phyloP scores from a whole-genome alignment of 2,888 invertebrate genomes.

The Crepidodera aurea region DNA sequence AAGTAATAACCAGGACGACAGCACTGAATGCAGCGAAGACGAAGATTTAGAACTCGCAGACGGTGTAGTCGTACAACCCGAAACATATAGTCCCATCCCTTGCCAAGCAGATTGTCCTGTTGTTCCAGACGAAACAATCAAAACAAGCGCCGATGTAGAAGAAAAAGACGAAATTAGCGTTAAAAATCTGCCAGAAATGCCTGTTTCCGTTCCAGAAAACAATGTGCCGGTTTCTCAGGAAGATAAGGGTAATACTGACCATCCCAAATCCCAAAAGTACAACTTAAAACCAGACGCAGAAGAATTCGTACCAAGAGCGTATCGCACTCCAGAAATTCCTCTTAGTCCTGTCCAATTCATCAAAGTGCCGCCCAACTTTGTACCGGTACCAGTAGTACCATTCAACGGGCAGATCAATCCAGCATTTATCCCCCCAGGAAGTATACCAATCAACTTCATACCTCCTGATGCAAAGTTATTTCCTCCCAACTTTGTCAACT shows the following conservation, averaged over 20 bases:
- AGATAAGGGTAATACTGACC: not conserved
- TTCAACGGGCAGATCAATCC: conserved; percentile 48
- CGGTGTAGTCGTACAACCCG: conserved; percentile 23
- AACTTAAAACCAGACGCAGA: conserved; percentile 59
- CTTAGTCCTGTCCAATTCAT: conserved; percentile 50
- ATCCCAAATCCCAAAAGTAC: conserved; percentile 34
- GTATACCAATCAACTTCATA: conserved; percentile 55
- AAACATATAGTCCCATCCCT: not conserved
- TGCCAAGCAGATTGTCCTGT: not conserved
- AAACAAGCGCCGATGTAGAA: conserved; percentile 6
- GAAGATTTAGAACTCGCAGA: conserved; percentile 28
- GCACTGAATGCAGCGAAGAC: conserved; percentile 50
- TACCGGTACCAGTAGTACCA: conserved; percentile 55
- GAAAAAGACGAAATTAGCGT: not conserved
- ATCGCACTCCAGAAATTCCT: conserved; percentile 46
- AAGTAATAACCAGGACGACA: conserved; percentile 37
- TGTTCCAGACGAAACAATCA: conserved; percentile 8
- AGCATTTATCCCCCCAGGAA: conserved; percentile 53
- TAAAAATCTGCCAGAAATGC: not conserved
- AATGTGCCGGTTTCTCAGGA: not conserved
- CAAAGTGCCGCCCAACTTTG: conserved; percentile 55
- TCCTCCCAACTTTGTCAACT: conserved; percentile 47
- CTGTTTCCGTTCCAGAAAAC: not conserved
- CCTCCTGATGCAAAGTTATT: conserved; percentile 49
- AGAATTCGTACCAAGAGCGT: conserved; percentile 60